Base-by-base conservation (phyloP, 1,140 invertebrate genomes). In the Patella vulgata region DNA sequence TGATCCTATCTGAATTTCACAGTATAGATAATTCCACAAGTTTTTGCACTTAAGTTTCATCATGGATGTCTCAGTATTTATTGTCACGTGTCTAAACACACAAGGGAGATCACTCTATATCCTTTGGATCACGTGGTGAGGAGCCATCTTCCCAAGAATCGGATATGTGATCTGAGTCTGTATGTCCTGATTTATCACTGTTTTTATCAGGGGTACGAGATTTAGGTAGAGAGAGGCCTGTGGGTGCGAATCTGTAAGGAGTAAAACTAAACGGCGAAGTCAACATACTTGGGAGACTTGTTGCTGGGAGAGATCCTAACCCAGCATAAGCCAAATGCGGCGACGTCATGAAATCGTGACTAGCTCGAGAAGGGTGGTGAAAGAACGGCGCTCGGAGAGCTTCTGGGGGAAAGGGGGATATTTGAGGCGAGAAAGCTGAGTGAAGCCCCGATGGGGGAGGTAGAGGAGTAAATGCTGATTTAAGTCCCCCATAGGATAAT, bases 381-480 rank as follows among this genome's bases (percentile, higher is more conserved):
- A 77, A 64, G 25, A 74, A 65, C 3, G 73, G 63, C 19, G 68
- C 42, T 39, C 75, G 59, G 5, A 77, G 61, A 42, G 69, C 63
- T 19, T 77, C 74, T 14, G 74, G 58, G 14, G 73, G 66, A 54
- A 75, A 67, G 33, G 65, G 66, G 19, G 67, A 51, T 9, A 77
- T 59, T 25, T 76, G 76, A 17, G 77, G 68, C 9, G 67, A 66
- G 63, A 83, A 83, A 11, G 81, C 81, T 14, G 81, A 80, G 55
- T 83, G 81, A 17, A 83, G 66, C 9, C 71, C 77, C 11, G 57
- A 40, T n/a, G 53, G 55, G n/a, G 68, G 31, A 12, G 70, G 66
- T 12, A 83, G 70, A 2, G 81, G 81, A 21, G 79, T 81, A 66
- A 83, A 83, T 5, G 81, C 81, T 2, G 81, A 83, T 61, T 81